Evolutionary conservation across 1,140 invertebrate genomes (phyloP), one percentile per base, ranked within the genome.

Genomic region (Centruroides sculpturatus): DNA sequence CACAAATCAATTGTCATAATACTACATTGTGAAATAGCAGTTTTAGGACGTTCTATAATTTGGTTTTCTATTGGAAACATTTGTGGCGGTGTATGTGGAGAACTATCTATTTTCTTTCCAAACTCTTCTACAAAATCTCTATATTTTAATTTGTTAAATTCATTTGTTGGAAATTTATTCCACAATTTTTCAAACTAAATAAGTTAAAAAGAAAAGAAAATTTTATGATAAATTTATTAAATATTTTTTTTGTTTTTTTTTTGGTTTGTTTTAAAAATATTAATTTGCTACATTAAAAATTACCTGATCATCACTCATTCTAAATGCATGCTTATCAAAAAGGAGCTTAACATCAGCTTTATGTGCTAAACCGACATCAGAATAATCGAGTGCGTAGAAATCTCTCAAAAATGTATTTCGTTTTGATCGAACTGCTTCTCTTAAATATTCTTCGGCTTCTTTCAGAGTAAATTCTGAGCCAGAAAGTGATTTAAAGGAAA

Each of bases 231-330:
- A 4, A 47, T 23, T 23, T 23, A 23, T 23, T 23, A 23, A 23
- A 23, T 23, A 23, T 23, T n/a, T n/a, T n/a, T n/a, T n/a, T n/a
- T n/a, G n/a, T n/a, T n/a, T 23, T 2, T 23, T 23, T 23, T 23
- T 1, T 23, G 23, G 23, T 23, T 23, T 23, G 23, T 23, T 23
- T 23, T 23, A 23, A 23, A 23, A 23, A 23, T 23, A 23, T 23
- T 23, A 23, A 23, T 23, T 23, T 23, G 23, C 23, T 23, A 23
- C 23, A 23, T 2, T 1, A 23, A 9, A 8, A 6, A 9, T 12
- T 62, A 62, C 61, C 35, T 62, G 61, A 9, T 62, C 59, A 36
- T 62, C 56, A 52, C 35, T 62, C 34, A 62, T 51, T 4, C 61
- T 46, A 47, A 62, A 62, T 41, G 52, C 47, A 51, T 53, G 59